These are phyloP conservation scores for Tuberolachnus salignus DNA, from an alignment of 2,888 invertebrate species.

Conservation along the genomic window DNA sequence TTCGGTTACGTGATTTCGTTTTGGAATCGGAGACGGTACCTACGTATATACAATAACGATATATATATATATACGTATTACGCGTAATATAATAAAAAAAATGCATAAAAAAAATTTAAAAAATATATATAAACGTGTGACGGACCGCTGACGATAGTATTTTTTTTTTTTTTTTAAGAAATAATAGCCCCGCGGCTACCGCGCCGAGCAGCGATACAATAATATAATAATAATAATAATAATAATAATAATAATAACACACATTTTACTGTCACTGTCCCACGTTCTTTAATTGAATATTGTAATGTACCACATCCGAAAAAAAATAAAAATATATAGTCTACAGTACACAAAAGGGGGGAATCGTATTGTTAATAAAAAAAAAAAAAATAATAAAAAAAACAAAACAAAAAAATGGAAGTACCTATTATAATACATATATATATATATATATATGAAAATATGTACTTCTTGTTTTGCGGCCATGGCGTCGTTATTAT, in stretches of 20 bases:
- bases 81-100: conserved; percentile 23
- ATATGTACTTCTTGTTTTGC: conserved; percentile 27
- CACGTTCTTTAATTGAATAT: conserved; percentile 56
- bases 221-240: too few relatives aligned
- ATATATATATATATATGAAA: background rate
- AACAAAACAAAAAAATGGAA: background rate
- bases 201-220: conserved; percentile 3
- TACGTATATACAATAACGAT: background rate
- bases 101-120: conserved; percentile 20
- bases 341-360: conserved; percentile 18
- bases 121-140: conserved; percentile 16
- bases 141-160: conserved; percentile 32
- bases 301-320: conserved; percentile 46
- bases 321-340: background rate
- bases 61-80: too few relatives aligned
- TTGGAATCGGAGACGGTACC: background rate
- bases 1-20: background rate
- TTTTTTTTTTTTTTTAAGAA: too few relatives aligned
- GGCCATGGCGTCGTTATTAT: conserved; percentile 1
- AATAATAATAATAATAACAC: conserved; percentile 14
- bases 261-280: conserved; percentile 51
- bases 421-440: conserved; percentile 15
- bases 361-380: conserved; percentile 29
- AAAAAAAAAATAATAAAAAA: too few relatives aligned
- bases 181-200: conserved; percentile 30